phyloP scores from a whole-genome alignment of 1,140 invertebrate species.

The Carposina sasakii region DNA sequence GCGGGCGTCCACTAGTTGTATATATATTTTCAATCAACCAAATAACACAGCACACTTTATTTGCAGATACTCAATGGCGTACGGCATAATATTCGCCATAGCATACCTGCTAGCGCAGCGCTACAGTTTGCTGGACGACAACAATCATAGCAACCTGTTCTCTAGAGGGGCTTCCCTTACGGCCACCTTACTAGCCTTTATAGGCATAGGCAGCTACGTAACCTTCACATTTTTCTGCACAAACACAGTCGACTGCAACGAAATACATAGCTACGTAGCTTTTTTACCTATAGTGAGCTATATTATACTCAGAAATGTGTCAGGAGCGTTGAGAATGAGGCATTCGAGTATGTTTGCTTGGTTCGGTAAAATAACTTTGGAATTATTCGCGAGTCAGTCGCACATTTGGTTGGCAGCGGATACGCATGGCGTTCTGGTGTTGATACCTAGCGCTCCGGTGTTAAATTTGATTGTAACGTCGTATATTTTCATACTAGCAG shows the following conservation, averaged over 20 bases:
- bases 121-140: slow-evolving; percentile 87
- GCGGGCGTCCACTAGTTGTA: too few species aligned
- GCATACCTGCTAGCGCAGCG: slow-evolving; percentile 85
- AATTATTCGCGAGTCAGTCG: slow-evolving; percentile 94
- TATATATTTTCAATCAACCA: not conserved
- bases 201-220: slow-evolving; percentile 84
- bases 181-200: slow-evolving; percentile 79
- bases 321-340: slow-evolving; percentile 85
- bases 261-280: slow-evolving; percentile 94
- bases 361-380: slow-evolving; percentile 94
- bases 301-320: slow-evolving; percentile 89
- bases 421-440: slow-evolving; percentile 91
- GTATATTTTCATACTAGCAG: slow-evolving; percentile 94
- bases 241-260: slow-evolving; percentile 91
- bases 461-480: slow-evolving; percentile 93
- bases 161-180: slow-evolving; percentile 78
- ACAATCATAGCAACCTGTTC: slow-evolving; percentile 87
- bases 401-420: slow-evolving; percentile 98
- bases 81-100: slow-evolving; percentile 92
- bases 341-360: slow-evolving; percentile 95
- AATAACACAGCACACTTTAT: slow-evolving; percentile 1
- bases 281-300: slow-evolving; percentile 94
- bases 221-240: slow-evolving; percentile 90
- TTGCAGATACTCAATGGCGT: slow-evolving; percentile 84
- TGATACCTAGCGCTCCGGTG: slow-evolving; percentile 93